phyloP scores from a whole-genome alignment of 2,888 invertebrate genomes.

The Tenthredo livida region DNA sequence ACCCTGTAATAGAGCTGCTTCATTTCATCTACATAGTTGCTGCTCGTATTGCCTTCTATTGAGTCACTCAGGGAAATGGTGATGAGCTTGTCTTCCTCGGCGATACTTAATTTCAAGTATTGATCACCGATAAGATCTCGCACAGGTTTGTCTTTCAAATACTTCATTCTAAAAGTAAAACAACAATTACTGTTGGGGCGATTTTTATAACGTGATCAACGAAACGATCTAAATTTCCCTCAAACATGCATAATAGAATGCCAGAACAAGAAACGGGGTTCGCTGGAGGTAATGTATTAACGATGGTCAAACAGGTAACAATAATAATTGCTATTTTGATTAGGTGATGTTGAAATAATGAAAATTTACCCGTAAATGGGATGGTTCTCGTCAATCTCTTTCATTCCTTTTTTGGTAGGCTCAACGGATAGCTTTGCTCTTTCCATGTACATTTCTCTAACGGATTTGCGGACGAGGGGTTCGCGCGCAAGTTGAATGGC shows the following conservation, averaged over 20 bases:
- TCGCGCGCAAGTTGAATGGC: conserved; percentile 96
- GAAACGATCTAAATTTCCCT: not conserved
- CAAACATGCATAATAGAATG: not conserved
- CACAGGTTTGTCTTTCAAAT: conserved; percentile 95
- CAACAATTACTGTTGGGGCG: not conserved
- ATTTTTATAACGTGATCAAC: not conserved
- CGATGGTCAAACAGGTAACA: not conserved
- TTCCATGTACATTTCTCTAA: conserved; percentile 93
- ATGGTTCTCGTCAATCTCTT: conserved; percentile 98
- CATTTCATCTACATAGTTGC: conserved; percentile 92
- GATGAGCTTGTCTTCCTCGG: conserved; percentile 90
- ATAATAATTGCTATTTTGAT: conserved; percentile 22
- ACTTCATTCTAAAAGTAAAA: conserved; percentile 85
- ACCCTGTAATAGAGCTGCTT: conserved; percentile 91
- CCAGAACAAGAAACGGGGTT: not conserved
- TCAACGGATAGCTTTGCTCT: conserved; percentile 89
- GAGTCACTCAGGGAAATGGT: conserved; percentile 87
- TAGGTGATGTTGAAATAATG: conserved; percentile 9
- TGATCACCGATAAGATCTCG: conserved; percentile 93
- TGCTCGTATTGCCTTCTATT: conserved; percentile 88
- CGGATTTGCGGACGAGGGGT: conserved; percentile 91
- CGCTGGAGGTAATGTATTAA: not conserved
- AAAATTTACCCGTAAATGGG: conserved; percentile 84
- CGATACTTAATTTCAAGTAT: conserved; percentile 90
- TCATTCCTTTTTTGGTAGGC: conserved; percentile 95